phyloP scores from a whole-genome alignment of 35 echinoderm and acorn worm genomes.

The Chiridota heheva region DNA sequence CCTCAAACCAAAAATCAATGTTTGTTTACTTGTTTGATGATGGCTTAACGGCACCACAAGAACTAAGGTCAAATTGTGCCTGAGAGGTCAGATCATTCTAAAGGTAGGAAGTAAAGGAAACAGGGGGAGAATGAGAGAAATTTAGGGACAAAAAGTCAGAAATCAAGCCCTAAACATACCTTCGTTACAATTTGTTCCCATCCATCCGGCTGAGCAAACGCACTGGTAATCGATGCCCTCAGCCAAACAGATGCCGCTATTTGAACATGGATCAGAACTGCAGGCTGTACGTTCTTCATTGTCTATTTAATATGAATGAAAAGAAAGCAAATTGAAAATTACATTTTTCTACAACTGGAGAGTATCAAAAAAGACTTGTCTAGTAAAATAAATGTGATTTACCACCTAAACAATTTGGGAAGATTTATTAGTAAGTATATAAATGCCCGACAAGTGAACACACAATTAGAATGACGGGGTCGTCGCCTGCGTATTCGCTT shows the following conservation, averaged over 20 bases:
- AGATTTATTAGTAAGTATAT: background rate
- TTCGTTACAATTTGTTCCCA: constrained; percentile 42
- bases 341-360: background rate
- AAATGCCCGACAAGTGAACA: background rate
- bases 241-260: constrained; percentile 23
- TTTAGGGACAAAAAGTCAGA: too few relatives aligned
- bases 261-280: constrained; percentile 27
- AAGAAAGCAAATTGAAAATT: background rate
- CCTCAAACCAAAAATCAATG: too few relatives aligned
- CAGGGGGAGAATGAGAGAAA: too few relatives aligned
- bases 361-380: too few relatives aligned
- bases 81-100: too few relatives aligned
- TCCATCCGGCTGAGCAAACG: constrained; percentile 17
- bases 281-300: constrained; percentile 20
- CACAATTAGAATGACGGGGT: too few relatives aligned
- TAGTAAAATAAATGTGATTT: background rate
- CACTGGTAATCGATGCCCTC: constrained; percentile 20
- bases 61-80: too few relatives aligned
- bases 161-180: too few relatives aligned
- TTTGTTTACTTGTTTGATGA: too few relatives aligned
- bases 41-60: too few relatives aligned
- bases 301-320: background rate
- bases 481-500: too few relatives aligned
- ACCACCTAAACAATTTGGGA: background rate
- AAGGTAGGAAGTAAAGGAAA: too few relatives aligned